Evolutionary conservation across 2,113 vertebrate species (phyloP), one percentile per base, ranked within the genome.

Genomic region (Eonycteris spelaea): DNA sequence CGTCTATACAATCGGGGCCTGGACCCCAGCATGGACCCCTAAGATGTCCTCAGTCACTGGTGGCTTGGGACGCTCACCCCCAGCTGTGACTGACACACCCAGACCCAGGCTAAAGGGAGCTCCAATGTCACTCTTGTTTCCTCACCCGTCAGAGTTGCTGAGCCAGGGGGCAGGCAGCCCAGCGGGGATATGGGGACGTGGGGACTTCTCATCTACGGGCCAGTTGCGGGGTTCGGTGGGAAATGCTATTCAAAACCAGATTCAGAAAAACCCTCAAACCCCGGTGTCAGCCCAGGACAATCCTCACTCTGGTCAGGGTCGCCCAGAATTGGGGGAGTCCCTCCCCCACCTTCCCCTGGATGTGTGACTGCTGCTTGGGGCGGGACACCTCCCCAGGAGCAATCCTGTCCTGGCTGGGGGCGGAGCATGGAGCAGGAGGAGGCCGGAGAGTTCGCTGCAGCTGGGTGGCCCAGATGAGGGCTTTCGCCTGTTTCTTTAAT

Each of bases 71-170:
- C 33, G 48, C 26, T 65, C 45, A 9, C 48, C 22, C 33, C 1
- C 3, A 59, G 33, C 67, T 33, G 28, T 10, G 26, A 13, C 3
- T 28, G 87, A 71, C 26, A 43, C 4, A 11, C 53, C 16, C 7
- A 18, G 38, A 38, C n/a, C 40, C 45, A 8, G 43, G 14, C n/a
- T 0, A 6, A 7, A 55, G 53, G 59, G 6, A 26, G 18, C 3
- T 77, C 10, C 5, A 11, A 51, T 0, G 0, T 12, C 33, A 10
- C 28, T 28, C 51, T 51, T 14, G 51, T 16, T 51, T 51, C 15
- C 15, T 15, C 51, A 51, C 48, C 48, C 14, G 48, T 51, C 51
- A 51, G 51, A 51, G 51, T 1, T 51, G 51, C 51, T 5, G 51
- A 51, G 51, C 51, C 15, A 51, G 51, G 51, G 4, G 15, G 51